Base-by-base conservation (phyloP, 2,113 vertebrate genomes). In the Azemiops feae region DNA sequence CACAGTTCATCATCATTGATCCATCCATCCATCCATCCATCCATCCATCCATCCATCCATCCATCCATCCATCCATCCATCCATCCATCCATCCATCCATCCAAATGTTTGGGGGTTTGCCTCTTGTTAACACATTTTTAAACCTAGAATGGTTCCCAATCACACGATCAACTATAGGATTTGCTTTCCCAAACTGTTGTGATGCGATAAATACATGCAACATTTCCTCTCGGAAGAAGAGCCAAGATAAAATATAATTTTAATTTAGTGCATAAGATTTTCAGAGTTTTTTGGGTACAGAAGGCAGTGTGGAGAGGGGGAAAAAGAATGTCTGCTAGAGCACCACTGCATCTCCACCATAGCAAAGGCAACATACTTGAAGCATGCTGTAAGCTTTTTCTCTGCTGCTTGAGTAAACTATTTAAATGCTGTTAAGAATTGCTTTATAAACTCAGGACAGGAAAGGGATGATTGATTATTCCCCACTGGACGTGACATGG, bases 401-500 rank as follows among this genome's bases (percentile, higher is more conserved):
- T 95, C 10, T 91, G n/a, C 86, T 23, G 95, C 89, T 88, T 23
- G 92, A 20, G 0, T 95, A 96, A 97, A 96, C 96, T 92, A 94
- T 87, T 96, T 95, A 39, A 97, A 96, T n/a, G 93, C 95, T 23
- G 8, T 91, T 96, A 96, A 93, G 96, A 97, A 96, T 94, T 96
- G 95, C 96, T 97, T 94, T 96, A 96, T 97, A 97, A 97, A 97
- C 97, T 94, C 60, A 91, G 92, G 88, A 95, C 0, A 85, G 94
- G 95, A 90, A 96, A 93, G 94, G 92, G 95, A 2, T 96, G 97
- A 97, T 96, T 88, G 96, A 97, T 97, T 94, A 69, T 93, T 95
- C 95, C 91, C 53, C 50, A 0, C 93, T 97, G 96, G 95, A 96
- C 94, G 43, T 89, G 95, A 94, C 95, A 74, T 90, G 93, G 69